A percentile compares a stretch with the other conserved stretches of the same genome.
Conservation (phyloP, 2,888 invertebrate species). For the Mantis religiosa region DNA sequence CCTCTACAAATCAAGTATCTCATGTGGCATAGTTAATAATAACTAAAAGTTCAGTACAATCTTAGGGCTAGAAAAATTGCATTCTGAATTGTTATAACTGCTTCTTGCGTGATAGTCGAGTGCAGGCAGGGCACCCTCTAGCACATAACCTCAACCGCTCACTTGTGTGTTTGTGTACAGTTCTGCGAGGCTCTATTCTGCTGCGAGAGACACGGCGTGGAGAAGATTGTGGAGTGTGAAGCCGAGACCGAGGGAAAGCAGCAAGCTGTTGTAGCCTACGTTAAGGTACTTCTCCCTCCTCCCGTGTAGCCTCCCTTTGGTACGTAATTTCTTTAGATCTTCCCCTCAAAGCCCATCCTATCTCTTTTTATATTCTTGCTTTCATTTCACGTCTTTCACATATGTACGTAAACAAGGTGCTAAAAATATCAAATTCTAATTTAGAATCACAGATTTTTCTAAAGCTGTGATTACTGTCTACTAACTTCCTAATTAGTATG, state of each 20-base stretch:
- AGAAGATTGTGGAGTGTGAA: not conserved
- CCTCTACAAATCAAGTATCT: too few species aligned
- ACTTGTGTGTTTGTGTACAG: not conserved
- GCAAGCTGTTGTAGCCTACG: not conserved
- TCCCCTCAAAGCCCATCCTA: not conserved
- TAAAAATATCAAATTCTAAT: not conserved
- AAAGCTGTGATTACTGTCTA: too few species aligned
- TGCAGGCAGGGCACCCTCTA: too few species aligned
- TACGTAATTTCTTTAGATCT: not conserved
- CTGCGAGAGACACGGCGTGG: not conserved
- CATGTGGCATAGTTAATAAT: too few species aligned
- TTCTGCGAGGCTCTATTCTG: not conserved
- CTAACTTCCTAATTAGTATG: too few species aligned
- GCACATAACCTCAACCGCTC: not conserved
- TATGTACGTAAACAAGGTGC: not conserved
- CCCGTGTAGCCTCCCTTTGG: not conserved
- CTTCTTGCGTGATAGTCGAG: too few species aligned
- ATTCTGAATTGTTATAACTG: too few species aligned
- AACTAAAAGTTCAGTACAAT: too few species aligned
- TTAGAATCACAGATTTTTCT: too few species aligned
- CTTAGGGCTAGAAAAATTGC: too few species aligned
- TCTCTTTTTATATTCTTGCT: not conserved
- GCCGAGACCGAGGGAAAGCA: not conserved
- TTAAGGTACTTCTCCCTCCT: not conserved
- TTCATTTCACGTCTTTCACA: not conserved